Percentiles rank a stretch among this genome's conserved stretches.
These are phyloP conservation scores for Diaphora mendica DNA, from an alignment of 2,888 invertebrate species.

Conservation along the genomic window DNA sequence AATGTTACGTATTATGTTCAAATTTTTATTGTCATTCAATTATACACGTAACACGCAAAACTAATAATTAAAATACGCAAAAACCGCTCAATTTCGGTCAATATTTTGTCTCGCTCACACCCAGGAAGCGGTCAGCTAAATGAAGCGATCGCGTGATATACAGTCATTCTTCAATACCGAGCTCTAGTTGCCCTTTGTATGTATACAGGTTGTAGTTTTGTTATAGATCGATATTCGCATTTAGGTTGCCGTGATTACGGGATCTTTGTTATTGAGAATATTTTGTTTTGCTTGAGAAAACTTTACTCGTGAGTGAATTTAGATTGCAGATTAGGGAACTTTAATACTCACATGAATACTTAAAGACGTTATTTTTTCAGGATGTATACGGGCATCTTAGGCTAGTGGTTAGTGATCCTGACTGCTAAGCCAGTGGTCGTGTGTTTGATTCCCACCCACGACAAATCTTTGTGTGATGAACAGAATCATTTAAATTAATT, in stretches of 20 bases:
- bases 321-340: not conserved
- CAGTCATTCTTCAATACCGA: conserved; percentile 75
- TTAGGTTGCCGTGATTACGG: not conserved
- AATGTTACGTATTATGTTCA: not conserved
- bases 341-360: not conserved
- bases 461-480: too few relatives aligned
- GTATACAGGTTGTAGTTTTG: conserved; percentile 58
- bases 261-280: conserved; percentile 2
- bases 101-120: conserved; percentile 47
- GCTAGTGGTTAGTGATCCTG: not conserved
- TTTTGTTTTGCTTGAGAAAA: not conserved
- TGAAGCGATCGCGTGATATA: conserved; percentile 80
- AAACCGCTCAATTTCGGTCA: conserved; percentile 38
- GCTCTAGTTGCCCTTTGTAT: conserved; percentile 50
- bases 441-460: too few relatives aligned
- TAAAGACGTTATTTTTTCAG: not conserved
- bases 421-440: not conserved
- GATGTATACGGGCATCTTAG: too few relatives aligned
- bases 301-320: not conserved
- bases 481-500: too few relatives aligned
- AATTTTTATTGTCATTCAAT: not conserved
- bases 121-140: conserved; percentile 69
- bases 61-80: conserved; percentile 54
- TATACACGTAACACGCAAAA: conserved; percentile 26
- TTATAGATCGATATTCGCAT: conserved; percentile 24